phyloP scores from a whole-genome alignment of 2,888 invertebrate species.

The Phrixothrix hirtus region DNA sequence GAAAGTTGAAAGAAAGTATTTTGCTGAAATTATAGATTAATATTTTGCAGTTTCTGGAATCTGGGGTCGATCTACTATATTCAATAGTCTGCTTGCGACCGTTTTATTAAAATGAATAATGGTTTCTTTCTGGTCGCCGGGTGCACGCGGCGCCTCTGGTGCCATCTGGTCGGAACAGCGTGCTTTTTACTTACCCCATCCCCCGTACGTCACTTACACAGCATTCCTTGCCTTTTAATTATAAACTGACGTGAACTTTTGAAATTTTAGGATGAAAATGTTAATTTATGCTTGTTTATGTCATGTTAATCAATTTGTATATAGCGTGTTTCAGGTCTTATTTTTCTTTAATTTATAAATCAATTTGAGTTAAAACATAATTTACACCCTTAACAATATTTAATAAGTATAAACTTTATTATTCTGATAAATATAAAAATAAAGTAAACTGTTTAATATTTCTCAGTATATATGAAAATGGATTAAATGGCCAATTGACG shows the following conservation, averaged over 20 bases:
- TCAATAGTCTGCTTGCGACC: slow-evolving; percentile 50
- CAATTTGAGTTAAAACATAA: slow-evolving; percentile 23
- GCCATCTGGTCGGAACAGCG: slow-evolving; percentile 53
- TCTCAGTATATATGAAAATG: slow-evolving; percentile 60
- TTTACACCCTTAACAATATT: slow-evolving; percentile 18
- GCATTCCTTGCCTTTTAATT: slow-evolving; percentile 53
- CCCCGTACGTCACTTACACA: slow-evolving; percentile 49
- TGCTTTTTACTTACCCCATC: slow-evolving; percentile 46
- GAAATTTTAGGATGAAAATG: slow-evolving; percentile 52
- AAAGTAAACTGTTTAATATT: slow-evolving; percentile 22
- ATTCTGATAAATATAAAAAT: slow-evolving; percentile 21
- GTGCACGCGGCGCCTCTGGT: slow-evolving; percentile 47
- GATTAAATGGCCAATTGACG: slow-evolving; percentile 46
- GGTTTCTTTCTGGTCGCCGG: slow-evolving; percentile 50
- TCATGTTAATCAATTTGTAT: slow-evolving; percentile 51
- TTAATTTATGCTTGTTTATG: slow-evolving; percentile 52
- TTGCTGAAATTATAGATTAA: slow-evolving; percentile 21
- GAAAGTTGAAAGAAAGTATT: slow-evolving; percentile 2
- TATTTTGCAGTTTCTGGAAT: slow-evolving; percentile 29
- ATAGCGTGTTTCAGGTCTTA: slow-evolving; percentile 16
- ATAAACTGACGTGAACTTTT: slow-evolving; percentile 53
- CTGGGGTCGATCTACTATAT: slow-evolving; percentile 42
- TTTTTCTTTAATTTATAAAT: slow-evolving; percentile 29
- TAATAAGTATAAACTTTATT: too few relatives aligned
- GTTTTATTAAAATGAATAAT: slow-evolving; percentile 54